phyloP scores from a whole-genome alignment of 92 coral and sea anemone species.

The Actinernus sp. region DNA sequence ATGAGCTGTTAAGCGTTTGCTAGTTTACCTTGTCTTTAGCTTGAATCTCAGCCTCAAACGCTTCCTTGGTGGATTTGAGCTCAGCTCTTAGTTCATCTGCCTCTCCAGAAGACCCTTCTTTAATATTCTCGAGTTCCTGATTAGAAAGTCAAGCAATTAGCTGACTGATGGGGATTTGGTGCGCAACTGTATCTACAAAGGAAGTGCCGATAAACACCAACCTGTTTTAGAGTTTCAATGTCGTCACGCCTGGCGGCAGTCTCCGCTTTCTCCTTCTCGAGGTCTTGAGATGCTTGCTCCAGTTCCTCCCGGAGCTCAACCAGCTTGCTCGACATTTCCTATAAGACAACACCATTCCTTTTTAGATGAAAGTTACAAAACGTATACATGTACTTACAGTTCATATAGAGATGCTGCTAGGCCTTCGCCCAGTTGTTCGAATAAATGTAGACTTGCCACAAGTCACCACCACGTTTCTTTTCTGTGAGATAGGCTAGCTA shows the following conservation, averaged over 20 bases:
- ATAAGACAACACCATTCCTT: neutral
- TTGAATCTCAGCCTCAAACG: slow-evolving; percentile 75
- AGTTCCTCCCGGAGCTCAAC: slow-evolving; percentile 82
- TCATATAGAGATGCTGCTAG: too few species aligned
- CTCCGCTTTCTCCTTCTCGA: slow-evolving; percentile 82
- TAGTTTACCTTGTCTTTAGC: slow-evolving; percentile 70
- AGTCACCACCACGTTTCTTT: too few species aligned
- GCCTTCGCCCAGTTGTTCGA: too few species aligned
- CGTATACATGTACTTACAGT: too few species aligned
- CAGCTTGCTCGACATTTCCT: slow-evolving; percentile 72
- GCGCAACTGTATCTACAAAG: too few species aligned
- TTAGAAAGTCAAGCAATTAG: too few species aligned
- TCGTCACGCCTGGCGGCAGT: slow-evolving; percentile 69
- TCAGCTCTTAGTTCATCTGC: slow-evolving; percentile 82
- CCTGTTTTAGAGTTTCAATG: slow-evolving; percentile 83
- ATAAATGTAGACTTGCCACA: too few species aligned
- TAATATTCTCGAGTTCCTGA: slow-evolving; percentile 84
- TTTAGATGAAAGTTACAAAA: too few species aligned
- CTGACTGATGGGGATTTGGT: too few species aligned
- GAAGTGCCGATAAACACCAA: too few species aligned
- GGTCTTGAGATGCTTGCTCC: slow-evolving; percentile 63
- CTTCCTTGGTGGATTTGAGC: slow-evolving; percentile 80
- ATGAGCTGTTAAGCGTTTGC: too few species aligned
- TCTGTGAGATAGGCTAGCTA: too few species aligned
- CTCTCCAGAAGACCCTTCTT: slow-evolving; percentile 86